Percentiles rank a stretch among this genome's conserved stretches.
phyloP scores from a whole-genome alignment of 1,140 invertebrate species.

The Ridgeia piscesae region DNA sequence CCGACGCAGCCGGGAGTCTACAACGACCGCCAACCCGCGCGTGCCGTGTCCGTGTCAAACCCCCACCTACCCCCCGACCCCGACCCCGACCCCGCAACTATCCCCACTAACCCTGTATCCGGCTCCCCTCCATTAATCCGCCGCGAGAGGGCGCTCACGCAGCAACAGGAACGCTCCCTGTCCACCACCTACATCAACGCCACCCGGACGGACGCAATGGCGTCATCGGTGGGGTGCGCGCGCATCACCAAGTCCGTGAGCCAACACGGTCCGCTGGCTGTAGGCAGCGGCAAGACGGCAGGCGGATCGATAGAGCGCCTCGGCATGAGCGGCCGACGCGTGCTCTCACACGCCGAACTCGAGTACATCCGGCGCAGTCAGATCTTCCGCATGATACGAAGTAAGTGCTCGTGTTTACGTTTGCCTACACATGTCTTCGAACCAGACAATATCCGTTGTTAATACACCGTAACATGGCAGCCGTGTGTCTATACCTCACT shows the following conservation, averaged over 20 bases:
- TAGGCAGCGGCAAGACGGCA: too few relatives aligned
- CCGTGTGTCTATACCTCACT: neutral
- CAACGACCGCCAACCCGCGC: neutral
- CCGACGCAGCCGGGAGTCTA: neutral
- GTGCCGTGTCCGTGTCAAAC: neutral
- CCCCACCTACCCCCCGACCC: neutral
- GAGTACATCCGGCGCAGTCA: slow-evolving; percentile 20
- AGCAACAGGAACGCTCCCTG: slow-evolving; percentile 5
- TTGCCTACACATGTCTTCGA: neutral
- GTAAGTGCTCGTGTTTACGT: neutral
- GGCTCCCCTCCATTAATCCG: neutral
- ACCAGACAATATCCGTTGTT: neutral
- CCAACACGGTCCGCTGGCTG: slow-evolving; percentile 21
- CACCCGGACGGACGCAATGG: neutral
- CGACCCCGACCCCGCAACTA: neutral
- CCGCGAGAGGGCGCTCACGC: neutral
- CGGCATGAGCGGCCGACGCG: neutral
- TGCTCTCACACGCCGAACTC: slow-evolving; percentile 7
- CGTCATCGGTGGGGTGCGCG: neutral
- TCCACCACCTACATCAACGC: slow-evolving; percentile 16
- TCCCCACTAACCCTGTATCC: neutral
- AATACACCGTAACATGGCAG: neutral
- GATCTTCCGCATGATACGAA: slow-evolving; percentile 21
- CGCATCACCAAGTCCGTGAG: slow-evolving; percentile 24
- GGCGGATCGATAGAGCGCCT: slow-evolving; percentile 6